Evolutionary conservation across 2,888 invertebrate genomes (phyloP), one percentile per base, ranked within the genome.

Genomic region (Mesochorus sp.): DNA sequence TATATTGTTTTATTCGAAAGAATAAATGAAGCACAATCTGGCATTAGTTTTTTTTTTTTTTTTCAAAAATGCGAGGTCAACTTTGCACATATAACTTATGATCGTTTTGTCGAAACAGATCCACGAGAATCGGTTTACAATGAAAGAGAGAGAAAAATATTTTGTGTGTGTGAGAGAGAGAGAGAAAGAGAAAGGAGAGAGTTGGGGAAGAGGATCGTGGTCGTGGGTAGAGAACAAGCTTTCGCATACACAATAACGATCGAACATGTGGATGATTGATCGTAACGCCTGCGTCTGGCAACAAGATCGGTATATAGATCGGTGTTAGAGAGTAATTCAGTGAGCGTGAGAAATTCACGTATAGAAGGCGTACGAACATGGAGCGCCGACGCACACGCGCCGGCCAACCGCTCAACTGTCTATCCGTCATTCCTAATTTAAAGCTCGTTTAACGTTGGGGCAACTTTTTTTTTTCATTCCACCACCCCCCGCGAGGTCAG

Each of bases 351-450:
- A 70, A 49, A 66, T 72, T 24, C 21, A 1, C 49, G n/a, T n/a
- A n/a, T n/a, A n/a, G n/a, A 62, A 14, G 19, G 24, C 26, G 24
- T 12, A 12, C 59, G 12, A 31, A 19, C 19, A 44, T 10, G n/a
- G n/a, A n/a, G 8, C 26, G 31, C 5, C 4, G 28, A 28, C 53
- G 68, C 26, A 10, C 57, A 26, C 59, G 17, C 31, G 59, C 28
- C 44, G 57, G 44, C 34, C 37, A n/a, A 53, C 62, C 72, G 37
- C 72, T 24, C 74, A 26, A 19, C 66, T 80, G 70, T 81, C 80
- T 80, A 82, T 83, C 79, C 81, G 80, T 83, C 82, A 82, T 81
- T 76, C 66, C 73, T 83, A 81, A 83, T 82, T 82, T 82, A 82
- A 81, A 83, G 80, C 79, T 79, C 80, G 81, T 79, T 82, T 78